phyloP scores from a whole-genome alignment of 2,888 invertebrate genomes.

The Abscondita cerata region DNA sequence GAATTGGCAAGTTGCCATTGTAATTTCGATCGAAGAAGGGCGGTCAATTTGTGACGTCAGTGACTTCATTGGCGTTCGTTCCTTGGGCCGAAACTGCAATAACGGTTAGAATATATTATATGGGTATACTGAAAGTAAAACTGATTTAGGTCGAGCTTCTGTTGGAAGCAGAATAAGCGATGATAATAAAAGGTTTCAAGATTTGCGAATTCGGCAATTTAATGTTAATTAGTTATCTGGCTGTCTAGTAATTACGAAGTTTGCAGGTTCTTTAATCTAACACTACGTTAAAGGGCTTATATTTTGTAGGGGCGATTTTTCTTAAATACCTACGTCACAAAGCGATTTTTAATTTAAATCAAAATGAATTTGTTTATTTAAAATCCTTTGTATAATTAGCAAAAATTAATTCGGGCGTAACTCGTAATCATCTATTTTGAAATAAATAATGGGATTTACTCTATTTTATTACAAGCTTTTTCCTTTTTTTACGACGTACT shows the following conservation, averaged over 20 bases:
- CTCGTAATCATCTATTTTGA: too few relatives aligned
- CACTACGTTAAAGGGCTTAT: too few relatives aligned
- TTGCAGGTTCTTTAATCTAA: too few relatives aligned
- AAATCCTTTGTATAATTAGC: too few relatives aligned
- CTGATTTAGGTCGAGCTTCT: slow-evolving; percentile 4
- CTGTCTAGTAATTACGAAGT: slow-evolving; percentile 1
- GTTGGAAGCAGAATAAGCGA: background rate
- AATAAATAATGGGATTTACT: too few relatives aligned
- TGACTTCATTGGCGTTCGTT: slow-evolving; percentile 26
- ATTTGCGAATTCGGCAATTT: slow-evolving; percentile 14
- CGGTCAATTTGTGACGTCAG: slow-evolving; percentile 35
- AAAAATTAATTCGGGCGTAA: too few relatives aligned
- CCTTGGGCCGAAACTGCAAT: slow-evolving; percentile 12
- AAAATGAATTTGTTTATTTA: too few relatives aligned
- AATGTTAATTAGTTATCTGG: slow-evolving; percentile 9
- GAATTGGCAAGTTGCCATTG: slow-evolving; percentile 33
- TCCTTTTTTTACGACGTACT: too few relatives aligned
- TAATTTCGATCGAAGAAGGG: slow-evolving; percentile 28
- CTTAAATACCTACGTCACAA: too few relatives aligned
- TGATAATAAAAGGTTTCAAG: slow-evolving; percentile 7
- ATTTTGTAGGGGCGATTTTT: too few relatives aligned
- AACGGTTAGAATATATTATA: slow-evolving; percentile 15
- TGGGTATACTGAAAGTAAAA: background rate
- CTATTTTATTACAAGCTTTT: too few relatives aligned
- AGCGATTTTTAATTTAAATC: too few relatives aligned